Conservation (phyloP, 2,888 invertebrate species). For the Pyralis farinalis region DNA sequence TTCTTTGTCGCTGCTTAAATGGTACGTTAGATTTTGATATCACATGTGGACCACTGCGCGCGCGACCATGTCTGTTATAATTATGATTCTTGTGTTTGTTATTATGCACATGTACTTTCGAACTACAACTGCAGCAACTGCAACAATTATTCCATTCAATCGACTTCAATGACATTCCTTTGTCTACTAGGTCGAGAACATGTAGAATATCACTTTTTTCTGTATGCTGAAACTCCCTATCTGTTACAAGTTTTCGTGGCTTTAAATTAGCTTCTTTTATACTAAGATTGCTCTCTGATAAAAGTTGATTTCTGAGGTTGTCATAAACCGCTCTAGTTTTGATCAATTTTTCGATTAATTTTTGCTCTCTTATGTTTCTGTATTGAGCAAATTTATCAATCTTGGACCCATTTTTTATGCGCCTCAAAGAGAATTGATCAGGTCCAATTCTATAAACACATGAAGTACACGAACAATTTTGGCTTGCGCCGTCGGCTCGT, state of each 20-base stretch:
- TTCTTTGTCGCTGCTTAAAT: constrained; percentile 21
- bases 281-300: constrained; percentile 36
- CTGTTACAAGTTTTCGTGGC: constrained; percentile 15
- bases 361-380: constrained; percentile 44
- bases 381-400: constrained; percentile 41
- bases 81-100: constrained; percentile 15
- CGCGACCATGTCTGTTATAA: constrained; percentile 19
- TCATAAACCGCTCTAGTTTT: constrained; percentile 53
- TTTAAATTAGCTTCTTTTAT: constrained; percentile 28
- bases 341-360: constrained; percentile 43
- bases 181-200: constrained; percentile 44
- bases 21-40: constrained; percentile 25
- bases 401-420: constrained; percentile 30
- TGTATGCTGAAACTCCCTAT: constrained; percentile 21
- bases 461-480: constrained; percentile 43
- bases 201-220: constrained; percentile 32
- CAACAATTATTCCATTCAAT: constrained; percentile 40
- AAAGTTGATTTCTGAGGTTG: constrained; percentile 39
- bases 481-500: constrained; percentile 22
- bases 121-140: constrained; percentile 46
- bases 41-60: constrained; percentile 10
- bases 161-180: constrained; percentile 28
- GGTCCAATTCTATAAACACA: constrained; percentile 38
- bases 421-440: constrained; percentile 31
- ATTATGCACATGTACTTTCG: constrained; percentile 21